Conservation (phyloP, 2,888 invertebrate genomes). For the Cantharis nigra region DNA sequence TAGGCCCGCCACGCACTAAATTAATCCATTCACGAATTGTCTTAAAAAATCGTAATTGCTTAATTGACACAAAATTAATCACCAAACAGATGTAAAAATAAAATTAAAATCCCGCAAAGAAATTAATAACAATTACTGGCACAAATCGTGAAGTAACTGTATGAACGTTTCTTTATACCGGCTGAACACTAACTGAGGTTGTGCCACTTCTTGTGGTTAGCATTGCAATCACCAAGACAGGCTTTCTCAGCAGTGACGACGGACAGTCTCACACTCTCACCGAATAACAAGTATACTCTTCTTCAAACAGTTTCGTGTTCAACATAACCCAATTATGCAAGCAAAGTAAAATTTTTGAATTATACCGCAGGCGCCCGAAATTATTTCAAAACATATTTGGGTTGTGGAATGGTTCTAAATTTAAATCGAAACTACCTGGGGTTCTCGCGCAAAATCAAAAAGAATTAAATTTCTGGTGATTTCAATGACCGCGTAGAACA, state of each 20-base stretch:
- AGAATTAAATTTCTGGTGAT: background rate
- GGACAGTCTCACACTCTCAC: conserved; percentile 44
- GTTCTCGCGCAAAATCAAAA: too few relatives aligned
- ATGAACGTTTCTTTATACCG: conserved; percentile 39
- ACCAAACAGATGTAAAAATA: conserved; percentile 5
- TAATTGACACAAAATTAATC: conserved; percentile 6
- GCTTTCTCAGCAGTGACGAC: conserved; percentile 44
- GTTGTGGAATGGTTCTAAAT: background rate
- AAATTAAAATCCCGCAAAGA: conserved; percentile 14
- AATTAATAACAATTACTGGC: conserved; percentile 33
- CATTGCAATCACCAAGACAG: conserved; percentile 44
- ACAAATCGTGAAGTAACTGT: conserved; percentile 40
- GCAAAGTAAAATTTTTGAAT: background rate
- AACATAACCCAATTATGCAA: conserved; percentile 9
- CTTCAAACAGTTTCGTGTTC: conserved; percentile 31
- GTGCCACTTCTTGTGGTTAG: conserved; percentile 44
- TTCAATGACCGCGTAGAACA: background rate
- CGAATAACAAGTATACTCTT: conserved; percentile 29
- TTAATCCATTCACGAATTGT: background rate
- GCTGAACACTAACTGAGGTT: conserved; percentile 39
- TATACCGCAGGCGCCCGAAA: background rate
- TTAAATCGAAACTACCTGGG: too few relatives aligned
- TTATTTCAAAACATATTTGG: background rate
- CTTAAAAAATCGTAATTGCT: background rate
- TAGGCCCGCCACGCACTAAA: too few relatives aligned